Evolutionary conservation across 2,888 invertebrate genomes (phyloP), one percentile per base, ranked within the genome.

Genomic region (Cephus pulcher): DNA sequence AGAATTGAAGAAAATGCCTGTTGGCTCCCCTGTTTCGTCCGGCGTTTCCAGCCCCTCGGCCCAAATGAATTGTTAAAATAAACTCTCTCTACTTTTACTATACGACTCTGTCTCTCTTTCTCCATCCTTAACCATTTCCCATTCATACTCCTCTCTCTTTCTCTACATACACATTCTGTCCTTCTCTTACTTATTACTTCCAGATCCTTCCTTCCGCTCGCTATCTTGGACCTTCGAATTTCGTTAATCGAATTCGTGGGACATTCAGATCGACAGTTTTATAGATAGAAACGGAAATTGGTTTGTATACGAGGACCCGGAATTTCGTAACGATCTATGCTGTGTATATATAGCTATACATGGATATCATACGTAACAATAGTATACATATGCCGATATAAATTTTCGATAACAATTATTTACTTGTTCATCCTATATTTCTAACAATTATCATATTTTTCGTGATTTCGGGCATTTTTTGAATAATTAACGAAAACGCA

Each of bases 1-100:
- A 12, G 70, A 70, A 70, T 70, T 33, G 70, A 70, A 70, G 32
- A 15, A 70, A 70, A 70, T 70, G 70, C 70, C 70, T 30, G 70
- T 70, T 33, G 70, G 70, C 70, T 70, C 11, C 30, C 70, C 70
- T 33, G 30, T 70, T 30, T 70, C 30, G 70, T 15, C 3, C 12
- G 32, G 70, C 70, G 30, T 33, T 70, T 11, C 70, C 70, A 32
- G 11, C 30, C 74, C 12, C 34, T 34, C 74, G 12, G 1, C 33
- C 74, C 23, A n/a, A 40, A 15, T 40, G 40, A 40, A 40, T 40
- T 40, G 15, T 40, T 40, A 40, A 40, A 40, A 40, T 40, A 40
- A 40, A 40, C 40, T 40, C 40, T 15, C 40, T 15, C 15, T 40
- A 40, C 40, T 40, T 40, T 40, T 40, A 15, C 40, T 40, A 4